A percentile compares a stretch with the other conserved stretches of the same genome.
Conservation (phyloP, 2,888 invertebrate genomes). For the Dascillus cervinus region DNA sequence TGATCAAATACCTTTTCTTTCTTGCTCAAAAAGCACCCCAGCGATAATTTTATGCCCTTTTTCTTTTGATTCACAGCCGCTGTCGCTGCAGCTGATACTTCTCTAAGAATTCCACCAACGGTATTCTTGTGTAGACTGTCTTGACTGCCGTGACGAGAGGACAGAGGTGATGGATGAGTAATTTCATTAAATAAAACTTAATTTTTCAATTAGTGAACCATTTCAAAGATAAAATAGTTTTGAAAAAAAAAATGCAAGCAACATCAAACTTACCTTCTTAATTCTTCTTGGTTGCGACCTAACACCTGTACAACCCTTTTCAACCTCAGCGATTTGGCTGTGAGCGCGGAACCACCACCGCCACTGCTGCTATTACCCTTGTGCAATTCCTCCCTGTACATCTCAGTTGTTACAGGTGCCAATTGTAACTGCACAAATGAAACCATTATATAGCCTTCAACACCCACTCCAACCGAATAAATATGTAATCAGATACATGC, state of each 20-base stretch:
- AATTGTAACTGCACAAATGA: slow-evolving; percentile 55
- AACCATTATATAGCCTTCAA: no score
- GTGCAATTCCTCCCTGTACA: slow-evolving; percentile 61
- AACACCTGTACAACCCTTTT: slow-evolving; percentile 88
- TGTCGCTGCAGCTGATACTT: slow-evolving; percentile 46
- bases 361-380: slow-evolving; percentile 58
- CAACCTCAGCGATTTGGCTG: slow-evolving; percentile 52
- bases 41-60: slow-evolving; percentile 91
- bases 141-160: slow-evolving; percentile 82
- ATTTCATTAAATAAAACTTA: no score
- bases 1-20: slow-evolving; percentile 73
- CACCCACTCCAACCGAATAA: no score
- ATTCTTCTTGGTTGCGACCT: slow-evolving; percentile 83
- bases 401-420: slow-evolving; percentile 50
- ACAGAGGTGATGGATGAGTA: slow-evolving; percentile 66
- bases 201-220: no score
- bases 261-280: slow-evolving; percentile 54
- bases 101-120: slow-evolving; percentile 41
- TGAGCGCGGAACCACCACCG: slow-evolving; percentile 69
- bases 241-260: not conserved
- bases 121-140: slow-evolving; percentile 63
- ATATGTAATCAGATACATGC: no score
- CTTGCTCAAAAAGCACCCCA: slow-evolving; percentile 96
- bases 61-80: slow-evolving; percentile 76
- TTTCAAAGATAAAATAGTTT: no score